Evolutionary conservation across 2,113 vertebrate genomes (phyloP).

Genomic region (rat (Rattus norvegicus)): DNA sequence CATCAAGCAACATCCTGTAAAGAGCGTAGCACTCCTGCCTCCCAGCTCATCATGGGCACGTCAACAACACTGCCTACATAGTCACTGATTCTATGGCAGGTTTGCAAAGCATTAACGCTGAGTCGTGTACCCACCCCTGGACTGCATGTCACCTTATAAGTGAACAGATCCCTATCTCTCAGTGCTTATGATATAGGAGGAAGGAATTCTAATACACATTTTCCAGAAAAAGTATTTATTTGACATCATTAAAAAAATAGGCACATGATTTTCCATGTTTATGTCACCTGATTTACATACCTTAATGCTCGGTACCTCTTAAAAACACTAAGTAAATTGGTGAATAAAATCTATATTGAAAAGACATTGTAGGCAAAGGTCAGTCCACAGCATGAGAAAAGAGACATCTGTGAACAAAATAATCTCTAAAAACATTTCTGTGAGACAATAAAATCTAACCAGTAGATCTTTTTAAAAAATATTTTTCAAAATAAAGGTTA

Average conservation of each 20-base stretch:
- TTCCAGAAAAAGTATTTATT: slow-evolving; percentile 86
- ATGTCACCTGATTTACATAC: slow-evolving; percentile 73
- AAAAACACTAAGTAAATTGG: slow-evolving; percentile 78
- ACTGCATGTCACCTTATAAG: not conserved
- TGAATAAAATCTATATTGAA: slow-evolving; percentile 83
- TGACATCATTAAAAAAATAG: slow-evolving; percentile 88
- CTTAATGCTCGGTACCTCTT: slow-evolving; percentile 74
- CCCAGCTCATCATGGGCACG: not conserved
- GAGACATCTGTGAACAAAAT: slow-evolving; percentile 73
- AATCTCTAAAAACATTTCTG: slow-evolving; percentile 79
- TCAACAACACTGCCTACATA: not conserved
- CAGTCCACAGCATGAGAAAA: slow-evolving; percentile 49
- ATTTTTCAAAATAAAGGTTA: slow-evolving; percentile 56
- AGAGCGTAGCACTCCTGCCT: not conserved
- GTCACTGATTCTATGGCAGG: not conserved
- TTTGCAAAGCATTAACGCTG: not conserved
- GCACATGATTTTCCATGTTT: slow-evolving; percentile 80
- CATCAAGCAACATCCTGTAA: not conserved
- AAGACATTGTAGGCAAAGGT: slow-evolving; percentile 69
- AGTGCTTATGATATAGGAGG: not conserved
- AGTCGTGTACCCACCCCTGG: not conserved
- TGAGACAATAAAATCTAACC: slow-evolving; percentile 83
- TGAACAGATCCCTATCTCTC: not conserved
- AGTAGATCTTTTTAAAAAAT: slow-evolving; percentile 79
- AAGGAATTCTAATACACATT: slow-evolving; percentile 31